A percentile compares a stretch with the other conserved stretches of the same genome.
Evolutionary conservation across 2,113 vertebrate species (phyloP).

Genomic region (Colinus virginianus): DNA sequence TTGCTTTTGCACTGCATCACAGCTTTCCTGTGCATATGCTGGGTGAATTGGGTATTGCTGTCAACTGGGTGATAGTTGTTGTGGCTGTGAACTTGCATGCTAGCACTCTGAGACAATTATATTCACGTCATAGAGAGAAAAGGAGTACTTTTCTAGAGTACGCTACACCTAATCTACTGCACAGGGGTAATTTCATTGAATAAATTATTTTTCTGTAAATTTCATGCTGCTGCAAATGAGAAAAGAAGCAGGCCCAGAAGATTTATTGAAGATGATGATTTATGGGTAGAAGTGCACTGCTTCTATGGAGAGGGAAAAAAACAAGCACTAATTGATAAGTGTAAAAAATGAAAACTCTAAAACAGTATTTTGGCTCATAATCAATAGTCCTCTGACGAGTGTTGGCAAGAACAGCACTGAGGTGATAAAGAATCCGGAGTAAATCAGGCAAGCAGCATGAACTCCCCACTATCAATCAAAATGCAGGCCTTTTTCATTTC

Average conservation of each 20-base stretch:
- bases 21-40: neutral
- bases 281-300: neutral
- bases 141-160: neutral
- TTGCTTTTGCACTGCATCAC: neutral
- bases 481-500: slow-evolving; percentile 22
- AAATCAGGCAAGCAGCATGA: slow-evolving; percentile 30
- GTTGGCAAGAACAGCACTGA: slow-evolving; percentile 27
- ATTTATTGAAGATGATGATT: neutral
- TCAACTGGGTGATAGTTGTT: neutral
- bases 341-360: neutral
- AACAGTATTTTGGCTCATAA: neutral
- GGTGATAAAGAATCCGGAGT: neutral
- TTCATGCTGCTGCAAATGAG: neutral
- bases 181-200: neutral
- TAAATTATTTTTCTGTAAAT: neutral
- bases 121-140: neutral
- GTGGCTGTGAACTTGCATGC: neutral
- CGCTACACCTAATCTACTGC: neutral
- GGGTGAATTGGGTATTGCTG: neutral
- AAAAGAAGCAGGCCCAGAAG: neutral
- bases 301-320: neutral
- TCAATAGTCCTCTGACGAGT: neutral
- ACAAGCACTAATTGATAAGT: neutral
- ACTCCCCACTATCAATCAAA: slow-evolving; percentile 8
- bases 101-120: neutral